Evolutionary conservation across 2,888 invertebrate genomes (phyloP), one percentile per base, ranked within the genome.

Genomic region (Taphrorychus bicolor): DNA sequence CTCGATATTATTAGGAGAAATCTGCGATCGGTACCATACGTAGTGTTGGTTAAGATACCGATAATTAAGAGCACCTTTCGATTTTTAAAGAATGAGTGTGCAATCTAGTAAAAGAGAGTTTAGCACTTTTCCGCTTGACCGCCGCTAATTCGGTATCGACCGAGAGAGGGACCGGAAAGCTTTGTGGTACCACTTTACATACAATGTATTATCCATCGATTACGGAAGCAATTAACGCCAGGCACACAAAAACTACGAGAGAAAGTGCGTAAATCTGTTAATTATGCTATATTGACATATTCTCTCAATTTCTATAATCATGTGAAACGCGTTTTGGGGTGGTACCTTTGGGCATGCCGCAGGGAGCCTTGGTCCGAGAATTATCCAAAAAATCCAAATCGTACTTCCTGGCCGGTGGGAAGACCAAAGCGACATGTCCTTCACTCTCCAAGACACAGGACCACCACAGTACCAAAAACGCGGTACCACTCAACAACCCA

Each of bases 311-410:
- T n/a, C n/a, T n/a, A n/a, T n/a, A n/a, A n/a, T n/a, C n/a, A n/a
- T n/a, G n/a, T n/a, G n/a, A n/a, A n/a, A n/a, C n/a, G n/a, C n/a
- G n/a, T n/a, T n/a, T n/a, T n/a, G n/a, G n/a, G n/a, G n/a, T n/a
- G n/a, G 3, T 83, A 95, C 94, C 95, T 91, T 91, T 93, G 19
- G 96, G 95, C 93, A 97, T 95, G 72, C 97, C 97, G 82, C 97
- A 97, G 68, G 97, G 97, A 70, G 91, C 90, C 77, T 91, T 91
- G 23, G 96, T 96, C 77, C 95, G 88, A 51, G 92, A 88, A 80
- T 91, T 95, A 81, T 97, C 97, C 84, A 97, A 85, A 84, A 96
- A 97, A 83, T 97, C 97, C 82, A 97, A 85, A 78, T 93, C 94
- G 79, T 91, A 94, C 78, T 89, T 89, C 77, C 97, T 87, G 0